phyloP scores from a whole-genome alignment of 1,140 invertebrate genomes.

The Phymorhynchus buccinoides region DNA sequence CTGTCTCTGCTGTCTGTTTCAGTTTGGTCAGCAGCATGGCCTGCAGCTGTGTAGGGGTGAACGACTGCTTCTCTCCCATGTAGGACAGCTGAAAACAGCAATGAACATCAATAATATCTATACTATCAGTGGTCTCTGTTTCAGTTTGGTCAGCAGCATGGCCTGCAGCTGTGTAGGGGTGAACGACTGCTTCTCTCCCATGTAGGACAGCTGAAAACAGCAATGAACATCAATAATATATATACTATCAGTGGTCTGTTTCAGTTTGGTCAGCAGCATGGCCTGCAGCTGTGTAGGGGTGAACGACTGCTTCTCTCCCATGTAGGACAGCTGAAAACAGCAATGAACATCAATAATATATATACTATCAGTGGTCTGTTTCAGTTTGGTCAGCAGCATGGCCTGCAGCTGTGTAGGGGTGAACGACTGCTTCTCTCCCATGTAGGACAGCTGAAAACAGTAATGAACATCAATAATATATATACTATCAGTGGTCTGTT shows the following conservation, averaged over 20 bases:
- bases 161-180: too few species aligned
- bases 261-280: conserved; percentile 97
- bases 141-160: too few species aligned
- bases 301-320: conserved; percentile 79
- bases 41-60: conserved; percentile 95
- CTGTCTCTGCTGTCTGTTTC: conserved; percentile 89
- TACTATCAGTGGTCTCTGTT: too few species aligned
- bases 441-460: conserved; percentile 13
- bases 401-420: conserved; percentile 96
- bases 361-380: too few species aligned
- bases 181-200: too few species aligned
- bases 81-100: background rate
- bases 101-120: too few species aligned
- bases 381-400: conserved; percentile 97
- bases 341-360: too few species aligned
- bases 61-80: conserved; percentile 76
- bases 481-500: too few species aligned
- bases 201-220: too few species aligned
- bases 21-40: conserved; percentile 98
- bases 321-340: conserved; percentile 13
- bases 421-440: conserved; percentile 79
- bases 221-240: too few species aligned
- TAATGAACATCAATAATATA: too few species aligned
- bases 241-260: too few species aligned
- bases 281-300: conserved; percentile 96